phyloP scores from a whole-genome alignment of 2,797 vertebrate genomes.

The Pyrocephalus nanus region DNA sequence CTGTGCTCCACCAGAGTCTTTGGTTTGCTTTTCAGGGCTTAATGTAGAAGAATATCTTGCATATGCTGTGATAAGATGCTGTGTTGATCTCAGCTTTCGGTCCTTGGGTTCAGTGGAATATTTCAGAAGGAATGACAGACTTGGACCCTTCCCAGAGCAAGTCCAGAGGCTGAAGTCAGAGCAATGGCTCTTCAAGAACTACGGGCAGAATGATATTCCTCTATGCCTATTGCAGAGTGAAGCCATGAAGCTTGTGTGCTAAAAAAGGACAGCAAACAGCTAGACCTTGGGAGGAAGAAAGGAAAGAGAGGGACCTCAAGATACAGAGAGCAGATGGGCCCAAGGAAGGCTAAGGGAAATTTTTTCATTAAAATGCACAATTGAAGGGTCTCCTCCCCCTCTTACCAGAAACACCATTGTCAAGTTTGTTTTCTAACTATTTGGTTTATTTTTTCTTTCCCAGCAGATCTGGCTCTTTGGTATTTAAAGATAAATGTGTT shows the following conservation, averaged over 20 bases:
- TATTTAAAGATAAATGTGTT: background rate
- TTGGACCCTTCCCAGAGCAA: background rate
- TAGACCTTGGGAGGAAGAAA: background rate
- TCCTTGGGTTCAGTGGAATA: background rate
- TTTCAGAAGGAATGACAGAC: background rate
- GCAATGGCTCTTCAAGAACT: background rate
- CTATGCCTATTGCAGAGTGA: background rate
- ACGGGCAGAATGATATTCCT: background rate
- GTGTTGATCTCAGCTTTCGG: background rate
- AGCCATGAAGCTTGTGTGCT: background rate
- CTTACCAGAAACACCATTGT: background rate
- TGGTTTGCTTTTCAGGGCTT: background rate
- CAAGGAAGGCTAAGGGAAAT: background rate
- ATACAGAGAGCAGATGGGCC: background rate
- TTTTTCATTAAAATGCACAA: background rate
- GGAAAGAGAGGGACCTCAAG: background rate
- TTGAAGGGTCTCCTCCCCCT: background rate
- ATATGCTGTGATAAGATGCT: background rate
- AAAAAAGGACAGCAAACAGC: background rate
- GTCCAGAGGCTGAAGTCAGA: background rate
- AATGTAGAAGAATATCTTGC: background rate
- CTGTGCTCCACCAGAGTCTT: background rate
- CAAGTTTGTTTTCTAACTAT: background rate
- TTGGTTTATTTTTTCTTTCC: background rate
- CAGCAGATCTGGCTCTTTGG: background rate